Conservation (phyloP, 2,797 vertebrate species). For the Smutsia gigantea region DNA sequence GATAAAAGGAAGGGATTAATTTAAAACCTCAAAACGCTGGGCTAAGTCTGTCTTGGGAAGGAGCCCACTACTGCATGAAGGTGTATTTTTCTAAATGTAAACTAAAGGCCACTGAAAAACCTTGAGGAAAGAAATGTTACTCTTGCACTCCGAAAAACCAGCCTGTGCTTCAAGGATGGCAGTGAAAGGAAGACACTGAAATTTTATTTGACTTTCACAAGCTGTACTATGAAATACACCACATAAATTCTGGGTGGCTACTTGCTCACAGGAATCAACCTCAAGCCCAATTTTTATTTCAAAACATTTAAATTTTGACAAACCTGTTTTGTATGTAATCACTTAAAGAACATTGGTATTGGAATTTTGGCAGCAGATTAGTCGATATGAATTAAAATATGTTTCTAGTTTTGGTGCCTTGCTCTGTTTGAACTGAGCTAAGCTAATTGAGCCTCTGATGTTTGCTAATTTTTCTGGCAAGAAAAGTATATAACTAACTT, state of each 20-base stretch:
- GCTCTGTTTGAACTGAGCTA: background rate
- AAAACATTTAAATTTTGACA: background rate
- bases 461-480: slow-evolving; percentile 54
- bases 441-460: background rate
- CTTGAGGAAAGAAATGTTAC: background rate
- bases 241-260: background rate
- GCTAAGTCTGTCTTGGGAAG: background rate
- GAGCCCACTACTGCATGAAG: background rate
- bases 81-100: background rate
- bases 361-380: background rate
- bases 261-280: background rate
- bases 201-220: slow-evolving; percentile 42
- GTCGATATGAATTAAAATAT: background rate
- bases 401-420: background rate
- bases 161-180: background rate
- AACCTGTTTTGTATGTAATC: background rate
- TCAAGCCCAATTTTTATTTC: background rate
- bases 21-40: background rate
- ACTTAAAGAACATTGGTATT: background rate
- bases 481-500: background rate
- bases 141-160: background rate
- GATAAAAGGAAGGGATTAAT: background rate
- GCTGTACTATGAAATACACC: background rate
- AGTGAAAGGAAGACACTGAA: background rate
- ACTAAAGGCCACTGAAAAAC: background rate